These are phyloP conservation scores for Chelmon rostratus DNA, from an alignment of 2,797 vertebrate species.

Conservation along the genomic window DNA sequence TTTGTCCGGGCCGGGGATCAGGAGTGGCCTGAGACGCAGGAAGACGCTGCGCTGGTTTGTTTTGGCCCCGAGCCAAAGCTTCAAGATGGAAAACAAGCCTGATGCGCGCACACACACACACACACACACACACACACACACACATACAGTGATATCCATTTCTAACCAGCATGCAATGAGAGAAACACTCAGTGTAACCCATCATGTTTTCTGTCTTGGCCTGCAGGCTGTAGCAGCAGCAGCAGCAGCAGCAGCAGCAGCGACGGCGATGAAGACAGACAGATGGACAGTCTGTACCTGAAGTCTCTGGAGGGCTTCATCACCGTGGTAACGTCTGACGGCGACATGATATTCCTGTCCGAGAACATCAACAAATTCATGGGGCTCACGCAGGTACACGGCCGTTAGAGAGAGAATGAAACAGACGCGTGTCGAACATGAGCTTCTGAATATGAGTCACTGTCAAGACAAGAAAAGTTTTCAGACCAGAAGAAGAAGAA, in stretches of 20 bases:
- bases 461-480: too few relatives aligned
- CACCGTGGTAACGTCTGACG: conserved; percentile 96
- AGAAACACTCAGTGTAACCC: background rate
- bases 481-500: too few relatives aligned
- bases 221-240: conserved; percentile 70
- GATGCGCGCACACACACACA: conserved; percentile 4
- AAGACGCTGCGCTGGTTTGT: conserved; percentile 84
- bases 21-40: conserved; percentile 79
- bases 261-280: conserved; percentile 83
- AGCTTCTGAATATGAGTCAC: background rate
- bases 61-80: conserved; percentile 79
- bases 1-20: conserved; percentile 52
- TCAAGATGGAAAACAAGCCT: conserved; percentile 75
- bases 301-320: conserved; percentile 98
- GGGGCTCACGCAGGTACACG: conserved; percentile 95
- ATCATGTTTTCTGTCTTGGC: background rate
- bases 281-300: conserved; percentile 96
- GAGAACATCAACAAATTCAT: conserved; percentile 99
- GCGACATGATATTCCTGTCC: conserved; percentile 97
- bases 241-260: conserved; percentile 58
- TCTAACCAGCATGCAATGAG: conserved; percentile 3
- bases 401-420: background rate
- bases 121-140: conserved; percentile 23
- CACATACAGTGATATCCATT: conserved; percentile 21
- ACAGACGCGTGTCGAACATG: background rate